phyloP scores from a whole-genome alignment of 2,113 vertebrate genomes.

The Pandion haliaetus region DNA sequence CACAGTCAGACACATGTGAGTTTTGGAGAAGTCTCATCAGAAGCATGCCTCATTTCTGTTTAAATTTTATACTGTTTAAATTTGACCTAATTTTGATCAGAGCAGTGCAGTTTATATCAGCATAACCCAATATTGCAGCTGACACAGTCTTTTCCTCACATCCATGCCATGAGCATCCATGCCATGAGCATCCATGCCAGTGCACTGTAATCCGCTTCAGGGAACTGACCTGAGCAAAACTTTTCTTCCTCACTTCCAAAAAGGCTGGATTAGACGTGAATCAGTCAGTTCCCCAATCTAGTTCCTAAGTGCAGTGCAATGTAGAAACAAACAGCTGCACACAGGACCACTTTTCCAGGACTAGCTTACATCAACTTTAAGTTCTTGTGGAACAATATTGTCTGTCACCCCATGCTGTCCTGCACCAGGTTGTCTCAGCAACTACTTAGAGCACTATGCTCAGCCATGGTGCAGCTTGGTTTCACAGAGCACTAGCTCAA shows the following conservation, averaged over 20 bases:
- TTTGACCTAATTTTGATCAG: constrained; percentile 13
- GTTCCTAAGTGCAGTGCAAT: not conserved
- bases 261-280: not conserved
- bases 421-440: not conserved
- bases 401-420: not conserved
- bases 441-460: not conserved
- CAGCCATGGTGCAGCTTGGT: not conserved
- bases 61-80: not conserved
- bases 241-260: not conserved
- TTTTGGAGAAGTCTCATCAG: constrained; percentile 36
- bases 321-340: not conserved
- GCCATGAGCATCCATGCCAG: not conserved
- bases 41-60: constrained; percentile 1
- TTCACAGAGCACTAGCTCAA: not conserved
- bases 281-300: not conserved
- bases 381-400: not conserved
- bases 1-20: constrained; percentile 27
- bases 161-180: not conserved
- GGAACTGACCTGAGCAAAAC: not conserved
- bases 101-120: not conserved
- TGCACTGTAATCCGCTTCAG: not conserved
- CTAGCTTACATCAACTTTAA: not conserved
- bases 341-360: not conserved
- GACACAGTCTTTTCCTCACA: not conserved
- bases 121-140: constrained; percentile 3